Evolutionary conservation across 1,140 invertebrate species (phyloP), one percentile per base, ranked within the genome.

Genomic region (Anthonomus grandis): DNA sequence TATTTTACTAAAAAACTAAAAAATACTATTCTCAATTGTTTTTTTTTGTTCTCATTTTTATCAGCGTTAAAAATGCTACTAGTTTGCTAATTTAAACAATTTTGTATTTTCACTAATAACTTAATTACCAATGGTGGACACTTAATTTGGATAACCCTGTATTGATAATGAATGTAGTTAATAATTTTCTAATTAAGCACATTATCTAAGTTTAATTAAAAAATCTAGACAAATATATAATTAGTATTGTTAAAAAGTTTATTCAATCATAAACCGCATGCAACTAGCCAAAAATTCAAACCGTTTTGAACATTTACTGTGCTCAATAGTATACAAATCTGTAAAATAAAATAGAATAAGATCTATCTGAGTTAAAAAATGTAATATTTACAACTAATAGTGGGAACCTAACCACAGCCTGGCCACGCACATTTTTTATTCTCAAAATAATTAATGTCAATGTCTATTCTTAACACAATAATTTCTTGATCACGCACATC

Each of bases 381-480:
- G 46, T 15, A 47, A 47, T 47, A 49, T 57, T 57, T 55, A 55
- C 52, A 55, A 17, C 52, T 55, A 54, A 60, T 42, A 48, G 51
- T 49, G 50, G 48, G 63, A 67, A 61, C 68, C 66, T 70, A 66
- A 79, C 79, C 80, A 82, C 80, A 81, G 80, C 79, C 80, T 82
- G 79, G 79, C 80, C 79, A 81, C 80, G 80, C 79, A 81, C 79
- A 55, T 61, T 46, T 60, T 64, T 57, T 59, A 60, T 58, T 39
- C 41, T n/a, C n/a, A 19, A 48, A 58, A 52, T 47, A 37, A 27
- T 41, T 24, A n/a, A n/a, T 25, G 42, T 8, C 12, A 48, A 45
- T 12, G 46, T 31, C 13, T 31, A 34, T 18, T 17, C 31, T 5
- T 51, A 38, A 51, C 10, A 39, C 36, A 19, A 37, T 9, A 13